Evolutionary conservation across 2,113 vertebrate species (phyloP), one percentile per base, ranked within the genome.

Genomic region (Mola mola): DNA sequence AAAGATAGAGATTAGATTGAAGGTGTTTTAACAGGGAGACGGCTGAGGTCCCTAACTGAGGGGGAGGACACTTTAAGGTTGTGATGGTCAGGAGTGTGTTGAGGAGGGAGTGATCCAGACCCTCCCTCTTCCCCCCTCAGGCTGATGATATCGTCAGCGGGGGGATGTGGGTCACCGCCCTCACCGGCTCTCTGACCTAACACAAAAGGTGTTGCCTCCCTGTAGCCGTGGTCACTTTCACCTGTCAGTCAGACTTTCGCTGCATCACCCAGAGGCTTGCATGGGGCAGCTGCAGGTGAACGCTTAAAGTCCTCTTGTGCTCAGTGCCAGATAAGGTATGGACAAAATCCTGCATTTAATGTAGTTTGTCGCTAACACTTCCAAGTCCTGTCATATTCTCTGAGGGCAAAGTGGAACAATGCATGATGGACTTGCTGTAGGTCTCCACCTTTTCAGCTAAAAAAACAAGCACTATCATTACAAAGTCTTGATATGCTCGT

Each of bases 191-290:
- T 47, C 43, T 88, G 75, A 78, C 50, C 86, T 77, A 85, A 85
- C 52, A 92, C 87, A 92, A 92, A 83, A 78, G 69, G 55, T 47
- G 78, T 63, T 82, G 82, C 72, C 71, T 70, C 61, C 81, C 55
- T 20, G 72, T 31, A 66, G 72, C 67, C 44, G 57, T 31, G 52
- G 55, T 86, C 82, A 91, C 89, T 90, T 90, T 91, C 86, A 85
- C 82, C 88, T 86, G 86, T 89, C 90, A 92, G 63, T 92, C 83
- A 90, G 70, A 82, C 73, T 57, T 50, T 33, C 61, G 48, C 59
- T 16, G 29, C 8, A 31, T 63, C 42, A 25, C 51, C 21, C 26
- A 5, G 26, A 8, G 26, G 47, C 36, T 16, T 26, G 28, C n/a
- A 7, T 6, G 47, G 21, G 42, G 63, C 6, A 16, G 51, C 44